Percentiles rank a stretch among this genome's conserved stretches.
phyloP scores from a whole-genome alignment of 2,797 vertebrate genomes.

The Lutjanus campechanus region DNA sequence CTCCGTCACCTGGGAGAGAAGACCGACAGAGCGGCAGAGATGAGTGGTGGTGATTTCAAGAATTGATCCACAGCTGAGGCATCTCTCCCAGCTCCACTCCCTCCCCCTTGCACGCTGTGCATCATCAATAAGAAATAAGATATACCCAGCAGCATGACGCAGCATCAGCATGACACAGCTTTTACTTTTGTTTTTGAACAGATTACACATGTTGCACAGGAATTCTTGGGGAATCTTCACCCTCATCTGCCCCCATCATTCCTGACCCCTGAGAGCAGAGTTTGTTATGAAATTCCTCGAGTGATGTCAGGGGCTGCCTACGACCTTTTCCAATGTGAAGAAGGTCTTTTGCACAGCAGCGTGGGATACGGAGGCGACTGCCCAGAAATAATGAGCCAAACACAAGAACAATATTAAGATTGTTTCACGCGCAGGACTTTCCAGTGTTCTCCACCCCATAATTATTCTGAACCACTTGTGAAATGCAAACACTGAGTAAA shows the following conservation, averaged over 20 bases:
- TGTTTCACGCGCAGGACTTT: constrained; percentile 73
- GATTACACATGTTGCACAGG: constrained; percentile 64
- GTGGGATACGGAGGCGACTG: constrained; percentile 72
- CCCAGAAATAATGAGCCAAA: constrained; percentile 57
- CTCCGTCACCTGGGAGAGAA: constrained; percentile 90
- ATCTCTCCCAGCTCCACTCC: constrained; percentile 58
- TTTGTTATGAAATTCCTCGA: constrained; percentile 83
- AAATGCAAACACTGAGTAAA: constrained; percentile 72
- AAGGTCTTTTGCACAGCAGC: constrained; percentile 70
- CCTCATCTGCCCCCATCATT: constrained; percentile 76
- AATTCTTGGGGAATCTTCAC: constrained; percentile 74
- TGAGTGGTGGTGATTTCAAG: constrained; percentile 40
- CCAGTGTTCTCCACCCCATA: constrained; percentile 66
- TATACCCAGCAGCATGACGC: constrained; percentile 70
- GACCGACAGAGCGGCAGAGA: constrained; percentile 35
- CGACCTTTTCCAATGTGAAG: constrained; percentile 79
- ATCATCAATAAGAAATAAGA: constrained; percentile 73
- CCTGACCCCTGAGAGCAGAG: constrained; percentile 72
- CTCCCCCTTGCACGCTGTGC: constrained; percentile 48
- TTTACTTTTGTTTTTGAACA: constrained; percentile 67
- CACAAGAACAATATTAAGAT: constrained; percentile 75
- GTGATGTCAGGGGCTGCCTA: constrained; percentile 78
- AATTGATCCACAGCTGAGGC: constrained; percentile 58
- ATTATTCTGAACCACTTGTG: constrained; percentile 71
- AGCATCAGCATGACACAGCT: constrained; percentile 71